Base-by-base conservation (phyloP, 2,888 invertebrate genomes). In the Acronicta aceris region DNA sequence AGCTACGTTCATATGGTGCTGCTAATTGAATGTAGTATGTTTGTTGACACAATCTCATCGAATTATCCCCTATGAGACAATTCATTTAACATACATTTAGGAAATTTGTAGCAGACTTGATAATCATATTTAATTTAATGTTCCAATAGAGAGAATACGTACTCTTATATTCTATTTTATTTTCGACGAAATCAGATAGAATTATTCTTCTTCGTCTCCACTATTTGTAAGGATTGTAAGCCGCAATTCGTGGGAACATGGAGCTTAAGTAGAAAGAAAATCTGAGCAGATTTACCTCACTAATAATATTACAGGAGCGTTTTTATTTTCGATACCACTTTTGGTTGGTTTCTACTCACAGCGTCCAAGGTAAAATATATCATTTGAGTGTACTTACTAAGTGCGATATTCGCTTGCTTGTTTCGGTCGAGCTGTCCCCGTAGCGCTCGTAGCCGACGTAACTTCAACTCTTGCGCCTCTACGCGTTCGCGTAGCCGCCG, bases 341-440 rank as follows among this genome's bases (percentile, higher is more conserved):
- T 0, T 38, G 7, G n/a, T 38, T 36, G 13, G 13, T 13, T 36
- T 0, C n/a, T 38, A 38, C 6, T 13, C 0, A 13, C n/a, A 8
- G 38, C 10, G 5, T 49, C 10, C 8, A 50, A 46, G 8, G 40
- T 8, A 46, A 46, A 66, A 15, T 53, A n/a, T 36, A 40, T 25
- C 25, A 12, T 58, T 69, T 38, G 0, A 13, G 8, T 7, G 56
- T 89, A 97, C 98, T 98, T 91, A 98, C 98, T 98, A 89, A 98
- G 96, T 81, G 98, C 97, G 83, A 97, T 97, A 95, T 98, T 98
- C 92, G 97, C 98, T 91, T 97, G 97, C 92, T 98, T 98, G 92
- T 98, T 98, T 85, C 98, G 96, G 91, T 98, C 98, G 83, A 98
- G 98, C 95, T 99, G 99, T 67, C 98, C 99, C 77, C 98, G 96